Evolutionary conservation across 1,140 invertebrate genomes (phyloP).

Genomic region (Ruditapes philippinarum): DNA sequence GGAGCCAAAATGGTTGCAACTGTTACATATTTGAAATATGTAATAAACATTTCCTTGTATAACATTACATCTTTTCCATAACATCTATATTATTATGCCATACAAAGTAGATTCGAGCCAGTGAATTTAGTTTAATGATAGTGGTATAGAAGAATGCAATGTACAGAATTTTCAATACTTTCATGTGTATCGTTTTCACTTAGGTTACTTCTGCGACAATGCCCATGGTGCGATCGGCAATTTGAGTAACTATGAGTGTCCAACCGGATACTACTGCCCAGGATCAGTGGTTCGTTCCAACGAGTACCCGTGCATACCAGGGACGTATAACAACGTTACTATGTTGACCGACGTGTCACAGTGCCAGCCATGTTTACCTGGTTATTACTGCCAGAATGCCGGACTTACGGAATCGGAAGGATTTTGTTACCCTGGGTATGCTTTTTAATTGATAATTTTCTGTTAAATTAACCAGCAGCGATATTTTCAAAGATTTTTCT

Average conservation of each 20-base stretch:
- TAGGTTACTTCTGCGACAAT: slow-evolving; percentile 85
- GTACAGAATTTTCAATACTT: no score
- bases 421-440: slow-evolving; percentile 82
- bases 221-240: slow-evolving; percentile 74
- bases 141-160: no score
- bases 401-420: slow-evolving; percentile 82
- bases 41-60: no score
- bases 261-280: slow-evolving; percentile 83
- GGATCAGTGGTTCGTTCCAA: slow-evolving; percentile 72
- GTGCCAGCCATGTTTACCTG: slow-evolving; percentile 80
- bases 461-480: no score
- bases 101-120: no score
- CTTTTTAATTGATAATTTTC: not conserved
- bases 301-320: slow-evolving; percentile 81
- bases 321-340: slow-evolving; percentile 83
- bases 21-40: no score
- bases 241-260: slow-evolving; percentile 78
- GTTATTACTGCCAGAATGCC: slow-evolving; percentile 80
- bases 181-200: no score
- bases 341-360: slow-evolving; percentile 65
- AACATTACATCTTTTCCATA: no score
- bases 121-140: no score
- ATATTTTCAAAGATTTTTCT: no score
- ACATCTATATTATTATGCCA: no score
- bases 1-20: no score